Conservation (phyloP, 2,113 vertebrate species). For the Capreolus pygargus region DNA sequence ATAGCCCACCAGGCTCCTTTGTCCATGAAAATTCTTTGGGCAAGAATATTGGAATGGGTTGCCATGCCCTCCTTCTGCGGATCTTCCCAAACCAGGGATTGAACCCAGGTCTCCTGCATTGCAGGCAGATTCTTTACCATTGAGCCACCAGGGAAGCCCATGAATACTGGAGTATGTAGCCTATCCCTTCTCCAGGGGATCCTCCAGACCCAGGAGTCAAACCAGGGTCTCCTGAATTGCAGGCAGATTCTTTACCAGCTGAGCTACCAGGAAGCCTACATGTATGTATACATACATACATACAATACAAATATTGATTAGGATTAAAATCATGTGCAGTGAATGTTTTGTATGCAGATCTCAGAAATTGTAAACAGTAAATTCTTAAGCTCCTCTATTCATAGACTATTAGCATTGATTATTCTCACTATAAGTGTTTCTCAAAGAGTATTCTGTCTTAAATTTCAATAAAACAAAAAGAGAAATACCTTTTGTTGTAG, state of each 20-base stretch:
- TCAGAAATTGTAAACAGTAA: neutral
- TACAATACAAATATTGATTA: neutral
- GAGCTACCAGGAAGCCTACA: neutral
- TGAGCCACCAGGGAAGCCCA: neutral
- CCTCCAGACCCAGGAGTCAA: no score
- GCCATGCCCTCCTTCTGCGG: neutral
- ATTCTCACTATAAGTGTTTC: neutral
- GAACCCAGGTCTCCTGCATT: neutral
- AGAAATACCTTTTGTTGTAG: neutral
- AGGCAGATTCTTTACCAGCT: no score
- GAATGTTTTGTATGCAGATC: neutral
- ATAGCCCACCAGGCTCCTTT: neutral
- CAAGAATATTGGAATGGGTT: neutral
- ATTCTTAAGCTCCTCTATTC: neutral
- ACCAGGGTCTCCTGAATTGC: no score
- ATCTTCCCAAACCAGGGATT: neutral
- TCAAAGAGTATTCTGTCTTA: neutral
- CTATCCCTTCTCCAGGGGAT: no score
- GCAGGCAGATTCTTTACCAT: neutral
- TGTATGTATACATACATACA: neutral
- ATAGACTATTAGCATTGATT: neutral
- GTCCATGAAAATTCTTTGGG: neutral
- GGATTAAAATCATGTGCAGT: neutral
- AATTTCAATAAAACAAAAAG: neutral
- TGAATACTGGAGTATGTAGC: no score